Base-by-base conservation (phyloP, 2,797 vertebrate species). In the Hyperoplus lanceolatus region DNA sequence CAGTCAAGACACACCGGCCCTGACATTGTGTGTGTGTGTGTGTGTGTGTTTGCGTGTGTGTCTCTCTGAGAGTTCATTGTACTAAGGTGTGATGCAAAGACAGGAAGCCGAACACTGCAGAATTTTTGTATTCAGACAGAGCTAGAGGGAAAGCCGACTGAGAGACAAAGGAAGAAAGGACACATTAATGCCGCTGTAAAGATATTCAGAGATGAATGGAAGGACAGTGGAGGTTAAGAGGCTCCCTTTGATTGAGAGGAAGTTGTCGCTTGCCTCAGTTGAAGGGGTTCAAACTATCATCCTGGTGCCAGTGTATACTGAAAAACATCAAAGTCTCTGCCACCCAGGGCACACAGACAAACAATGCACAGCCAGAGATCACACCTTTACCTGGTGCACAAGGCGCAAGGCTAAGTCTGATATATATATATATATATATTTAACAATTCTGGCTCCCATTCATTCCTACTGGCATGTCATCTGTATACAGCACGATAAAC, bases 261-360 rank as follows among this genome's bases (percentile, higher is more conserved):
- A 42, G 50, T 21, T 45, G 42, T 29, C 2, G 9, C 54, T 61
- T 7, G 0, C 16, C 55, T 83, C 70, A 62, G 73, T 70, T 57
- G 73, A 85, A 1, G 29, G 8, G 58, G 84, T 81, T 88, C 68
- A 83, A 77, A 71, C 67, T 38, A 71, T 77, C 73, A 65, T 46
- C 13, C 9, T 1, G 0, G 39, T 43, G 70, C 72, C 76, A 77
- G 15, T 13, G 57, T 58, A 38, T 43, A 64, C 53, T 70, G 80
- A 81, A 75, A 79, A 57, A 87, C 39, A 64, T 59, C 15, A 84
- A 29, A 70, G 63, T 48, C 42, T 57, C 39, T 50, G 49, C 21
- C 64, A 75, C 50, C 15, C 18, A 36, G 50, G 36, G 56, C 46
- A 53, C 71, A 69, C 50, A 60, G 46, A 82, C 56, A 48, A n/a